Evolutionary conservation across 2,113 vertebrate species (phyloP).

Genomic region (Microcebus ravelobensis): DNA sequence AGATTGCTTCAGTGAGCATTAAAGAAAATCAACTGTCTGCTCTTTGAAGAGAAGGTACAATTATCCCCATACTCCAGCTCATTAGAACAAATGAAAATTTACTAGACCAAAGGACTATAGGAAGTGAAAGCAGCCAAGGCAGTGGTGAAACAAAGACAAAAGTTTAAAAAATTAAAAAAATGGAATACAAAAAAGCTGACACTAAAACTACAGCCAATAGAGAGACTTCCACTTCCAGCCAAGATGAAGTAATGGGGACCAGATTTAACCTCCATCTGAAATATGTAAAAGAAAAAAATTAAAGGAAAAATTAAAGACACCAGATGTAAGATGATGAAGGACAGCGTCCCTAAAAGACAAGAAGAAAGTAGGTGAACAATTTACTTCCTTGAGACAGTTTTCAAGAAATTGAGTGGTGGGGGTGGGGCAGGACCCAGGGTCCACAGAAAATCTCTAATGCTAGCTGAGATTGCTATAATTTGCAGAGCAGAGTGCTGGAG

Average conservation of each 20-base stretch:
- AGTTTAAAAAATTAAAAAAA: background rate
- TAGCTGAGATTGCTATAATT: background rate
- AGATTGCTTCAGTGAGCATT: background rate
- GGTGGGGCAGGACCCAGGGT: background rate
- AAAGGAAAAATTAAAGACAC: background rate
- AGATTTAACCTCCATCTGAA: background rate
- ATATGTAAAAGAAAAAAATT: background rate
- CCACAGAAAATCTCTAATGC: background rate
- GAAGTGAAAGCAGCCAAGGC: background rate
- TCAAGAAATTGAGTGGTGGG: background rate
- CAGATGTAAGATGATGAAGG: background rate
- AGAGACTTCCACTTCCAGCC: background rate
- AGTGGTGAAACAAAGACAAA: background rate
- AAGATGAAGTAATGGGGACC: background rate
- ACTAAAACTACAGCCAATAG: background rate
- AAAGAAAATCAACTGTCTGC: background rate
- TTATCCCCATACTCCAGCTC: background rate
- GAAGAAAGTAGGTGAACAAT: background rate
- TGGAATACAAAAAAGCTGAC: background rate
- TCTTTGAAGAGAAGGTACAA: background rate
- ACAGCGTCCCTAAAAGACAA: background rate
- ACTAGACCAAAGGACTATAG: background rate
- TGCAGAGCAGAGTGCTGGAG: background rate
- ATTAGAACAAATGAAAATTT: background rate
- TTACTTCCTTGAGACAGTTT: background rate